These are phyloP conservation scores for Himalopsyche phryganea DNA, from an alignment of 1,140 invertebrate species.

Conservation along the genomic window DNA sequence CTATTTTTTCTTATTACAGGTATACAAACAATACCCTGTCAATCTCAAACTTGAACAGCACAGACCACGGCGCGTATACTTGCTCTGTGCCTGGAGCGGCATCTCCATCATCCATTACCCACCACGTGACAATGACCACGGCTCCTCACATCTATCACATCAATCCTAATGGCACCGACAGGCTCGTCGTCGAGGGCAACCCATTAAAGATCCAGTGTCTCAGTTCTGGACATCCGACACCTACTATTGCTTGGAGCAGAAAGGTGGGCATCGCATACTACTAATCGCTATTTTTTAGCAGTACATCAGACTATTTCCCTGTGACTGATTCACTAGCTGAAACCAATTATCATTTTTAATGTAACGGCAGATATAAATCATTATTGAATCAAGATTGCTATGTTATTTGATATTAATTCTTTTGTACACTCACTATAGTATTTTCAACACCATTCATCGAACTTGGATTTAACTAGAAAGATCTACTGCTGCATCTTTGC, in stretches of 20 bases:
- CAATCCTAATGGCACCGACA: conserved; percentile 3
- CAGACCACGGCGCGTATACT: conserved; percentile 13
- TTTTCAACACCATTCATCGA: no score
- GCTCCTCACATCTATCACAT: conserved; percentile 8
- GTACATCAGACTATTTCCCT: no score
- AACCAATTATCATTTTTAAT: no score
- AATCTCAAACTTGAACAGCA: neutral
- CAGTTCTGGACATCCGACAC: conserved; percentile 16
- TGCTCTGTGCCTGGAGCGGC: conserved; percentile 2
- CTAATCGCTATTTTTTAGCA: no score
- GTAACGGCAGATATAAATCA: no score
- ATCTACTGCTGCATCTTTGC: no score
- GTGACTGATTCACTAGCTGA: no score
- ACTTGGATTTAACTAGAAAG: no score
- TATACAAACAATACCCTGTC: conserved; percentile 14
- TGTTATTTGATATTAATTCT: no score
- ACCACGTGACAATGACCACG: neutral
- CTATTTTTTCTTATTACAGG: conserved; percentile 4
- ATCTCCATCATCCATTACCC: neutral
- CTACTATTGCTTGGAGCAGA: conserved; percentile 22
- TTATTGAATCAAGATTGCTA: no score
- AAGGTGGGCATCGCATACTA: conserved; percentile 5
- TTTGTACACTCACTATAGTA: no score
- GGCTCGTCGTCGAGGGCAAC: conserved; percentile 11
- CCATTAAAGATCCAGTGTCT: conserved; percentile 17